Evolutionary conservation across 2,797 vertebrate species (phyloP).

Genomic region (Loriculus beryllinus): DNA sequence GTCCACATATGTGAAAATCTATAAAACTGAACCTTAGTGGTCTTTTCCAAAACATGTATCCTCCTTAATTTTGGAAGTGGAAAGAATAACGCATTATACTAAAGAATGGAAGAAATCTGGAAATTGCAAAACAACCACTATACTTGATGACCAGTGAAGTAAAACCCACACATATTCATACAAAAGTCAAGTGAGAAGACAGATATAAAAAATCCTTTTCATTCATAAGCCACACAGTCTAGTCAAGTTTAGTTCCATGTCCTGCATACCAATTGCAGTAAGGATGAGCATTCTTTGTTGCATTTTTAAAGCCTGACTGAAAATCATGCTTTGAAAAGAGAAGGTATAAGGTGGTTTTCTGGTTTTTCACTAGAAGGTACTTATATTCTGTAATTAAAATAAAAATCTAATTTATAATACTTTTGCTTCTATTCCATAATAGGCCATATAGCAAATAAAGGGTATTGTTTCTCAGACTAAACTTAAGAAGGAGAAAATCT

Average conservation of each 20-base stretch:
- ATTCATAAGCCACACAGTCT: neutral
- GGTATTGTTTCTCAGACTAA: neutral
- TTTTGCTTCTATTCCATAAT: neutral
- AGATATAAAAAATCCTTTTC: neutral
- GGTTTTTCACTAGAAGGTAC: neutral
- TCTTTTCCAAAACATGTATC: neutral
- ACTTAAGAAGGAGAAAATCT: neutral
- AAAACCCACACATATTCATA: neutral
- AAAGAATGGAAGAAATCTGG: neutral
- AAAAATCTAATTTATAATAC: neutral
- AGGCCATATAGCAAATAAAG: neutral
- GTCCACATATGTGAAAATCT: neutral
- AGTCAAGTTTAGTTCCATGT: neutral
- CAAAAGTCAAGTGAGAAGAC: neutral
- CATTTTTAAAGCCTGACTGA: neutral
- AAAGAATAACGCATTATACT: neutral
- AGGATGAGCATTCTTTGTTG: neutral
- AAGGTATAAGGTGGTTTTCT: neutral
- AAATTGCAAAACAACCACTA: neutral
- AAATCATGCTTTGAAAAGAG: neutral
- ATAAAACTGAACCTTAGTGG: neutral
- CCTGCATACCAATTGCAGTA: neutral
- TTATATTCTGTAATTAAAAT: neutral
- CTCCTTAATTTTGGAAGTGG: neutral
- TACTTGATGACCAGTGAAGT: neutral